Base-by-base conservation (phyloP, 2,888 invertebrate species). In the Bursaphelenchus okinawaensis region DNA sequence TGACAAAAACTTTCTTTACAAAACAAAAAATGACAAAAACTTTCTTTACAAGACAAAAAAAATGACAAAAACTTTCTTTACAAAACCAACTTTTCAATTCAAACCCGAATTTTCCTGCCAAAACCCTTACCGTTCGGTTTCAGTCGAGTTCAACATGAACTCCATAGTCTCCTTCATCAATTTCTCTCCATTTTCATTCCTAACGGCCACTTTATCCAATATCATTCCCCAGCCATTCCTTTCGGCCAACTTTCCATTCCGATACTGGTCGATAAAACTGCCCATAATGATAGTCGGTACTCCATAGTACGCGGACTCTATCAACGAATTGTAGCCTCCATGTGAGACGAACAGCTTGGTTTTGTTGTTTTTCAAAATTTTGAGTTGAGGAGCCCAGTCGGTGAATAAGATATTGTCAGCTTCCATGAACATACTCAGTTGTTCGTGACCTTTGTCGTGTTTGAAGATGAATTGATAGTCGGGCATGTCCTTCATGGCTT, bases 201-300 rank as follows among this genome's bases (percentile, higher is more conserved):
- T 19, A 12, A 62, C 55, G 8, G 28, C 29, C n/a, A 9, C 59
- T 40, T 68, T 66, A 7, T 68, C 58, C 12, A 66, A 8, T n/a
- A 55, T 51, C 20, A 23, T 29, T 16, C 66, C 66, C 66, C 66
- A 66, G 2, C 66, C 66, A n/a, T 66, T 66, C 24, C 66, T 62
- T 50, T 66, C 66, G 19, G 58, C 63, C 9, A 58, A 22, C 8
- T 31, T 28, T 16, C 52, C 66, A 31, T 66, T 66, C 20, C 66
- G 31, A 29, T 58, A 51, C 27, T 66, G 66, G 40, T 66, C 66
- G 12, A 54, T 58, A 20, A 67, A 66, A 26, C 57, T 57, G 1
- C 66, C 66, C 19, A 66, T 56, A 19, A 40, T 23, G 7, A 66
- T n/a, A 29, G 67, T 27, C n/a, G 66, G 66, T 19, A 28, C 23